Conservation (phyloP, 2,797 vertebrate species). For the Thripadectes ignobilis region DNA sequence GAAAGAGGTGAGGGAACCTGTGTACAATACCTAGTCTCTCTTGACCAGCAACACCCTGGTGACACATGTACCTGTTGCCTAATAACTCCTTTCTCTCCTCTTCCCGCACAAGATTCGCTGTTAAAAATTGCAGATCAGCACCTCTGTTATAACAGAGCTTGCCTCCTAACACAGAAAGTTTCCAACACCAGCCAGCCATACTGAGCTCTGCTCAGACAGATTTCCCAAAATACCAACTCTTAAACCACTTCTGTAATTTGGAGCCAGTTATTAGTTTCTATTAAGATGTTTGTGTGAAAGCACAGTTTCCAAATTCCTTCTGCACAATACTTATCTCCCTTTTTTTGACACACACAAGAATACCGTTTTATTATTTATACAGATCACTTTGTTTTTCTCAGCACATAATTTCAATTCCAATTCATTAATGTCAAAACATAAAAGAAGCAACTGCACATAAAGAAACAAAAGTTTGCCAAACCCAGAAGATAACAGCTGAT, state of each 20-base stretch:
- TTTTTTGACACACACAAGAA: constrained; percentile 22
- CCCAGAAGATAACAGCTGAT: constrained; percentile 51
- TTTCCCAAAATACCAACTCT: background rate
- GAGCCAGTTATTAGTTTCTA: constrained; percentile 24
- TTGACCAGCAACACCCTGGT: background rate
- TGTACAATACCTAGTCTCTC: background rate
- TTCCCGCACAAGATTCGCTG: background rate
- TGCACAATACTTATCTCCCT: background rate
- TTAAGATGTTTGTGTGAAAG: constrained; percentile 44
- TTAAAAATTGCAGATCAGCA: background rate
- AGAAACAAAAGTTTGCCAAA: constrained; percentile 43
- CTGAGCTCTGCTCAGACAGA: background rate
- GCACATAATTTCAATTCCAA: constrained; percentile 38
- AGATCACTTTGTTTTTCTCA: constrained; percentile 47
- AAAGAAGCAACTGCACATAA: constrained; percentile 31
- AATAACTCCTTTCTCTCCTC: background rate
- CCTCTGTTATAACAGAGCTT: background rate
- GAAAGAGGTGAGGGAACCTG: background rate
- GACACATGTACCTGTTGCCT: background rate
- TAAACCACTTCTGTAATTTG: background rate
- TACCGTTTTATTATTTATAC: constrained; percentile 30
- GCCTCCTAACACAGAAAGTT: background rate
- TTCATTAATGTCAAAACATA: constrained; percentile 58
- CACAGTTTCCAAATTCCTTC: constrained; percentile 30
- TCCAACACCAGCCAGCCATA: background rate